These are phyloP conservation scores for Clarias platycephalus DNA, from an alignment of 2,797 vertebrate genomes.

Conservation along the genomic window DNA sequence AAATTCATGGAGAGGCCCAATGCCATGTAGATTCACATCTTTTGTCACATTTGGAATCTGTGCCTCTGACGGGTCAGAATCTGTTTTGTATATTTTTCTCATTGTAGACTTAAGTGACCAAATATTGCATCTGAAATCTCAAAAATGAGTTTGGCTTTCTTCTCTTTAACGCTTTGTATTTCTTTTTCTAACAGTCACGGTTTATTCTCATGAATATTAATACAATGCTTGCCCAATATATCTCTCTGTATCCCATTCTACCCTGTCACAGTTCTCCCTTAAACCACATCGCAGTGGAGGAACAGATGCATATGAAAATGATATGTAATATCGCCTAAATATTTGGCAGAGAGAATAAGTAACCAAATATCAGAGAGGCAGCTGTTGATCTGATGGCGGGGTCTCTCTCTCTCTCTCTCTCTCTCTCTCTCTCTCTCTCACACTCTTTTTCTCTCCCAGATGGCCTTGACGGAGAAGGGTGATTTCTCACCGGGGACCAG, in stretches of 20 bases:
- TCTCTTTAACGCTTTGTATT: slow-evolving; percentile 54
- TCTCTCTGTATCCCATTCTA: slow-evolving; percentile 78
- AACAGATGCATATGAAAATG: slow-evolving; percentile 78
- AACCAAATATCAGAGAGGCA: slow-evolving; percentile 68
- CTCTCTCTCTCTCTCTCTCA: slow-evolving; percentile 47
- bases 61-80: slow-evolving; percentile 17
- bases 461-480: slow-evolving; percentile 88
- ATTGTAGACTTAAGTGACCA: slow-evolving; percentile 45
- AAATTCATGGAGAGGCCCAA: background rate
- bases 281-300: slow-evolving; percentile 73
- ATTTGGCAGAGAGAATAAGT: slow-evolving; percentile 78
- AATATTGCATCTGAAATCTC: slow-evolving; percentile 52
- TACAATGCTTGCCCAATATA: slow-evolving; percentile 71
- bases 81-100: slow-evolving; percentile 41
- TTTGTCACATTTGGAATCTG: slow-evolving; percentile 10
- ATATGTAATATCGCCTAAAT: slow-evolving; percentile 74
- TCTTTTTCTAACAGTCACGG: slow-evolving; percentile 58
- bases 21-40: background rate
- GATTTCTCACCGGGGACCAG: slow-evolving; percentile 96
- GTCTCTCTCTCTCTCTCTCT: slow-evolving; percentile 63
- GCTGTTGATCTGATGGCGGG: slow-evolving; percentile 80
- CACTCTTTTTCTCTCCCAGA: slow-evolving; percentile 75
- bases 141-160: slow-evolving; percentile 45
- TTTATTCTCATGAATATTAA: slow-evolving; percentile 70
- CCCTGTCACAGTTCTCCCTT: slow-evolving; percentile 56